Percentiles rank a stretch among this genome's conserved stretches.
Conservation (phyloP, 2,888 invertebrate genomes). For the Andrena camellia region DNA sequence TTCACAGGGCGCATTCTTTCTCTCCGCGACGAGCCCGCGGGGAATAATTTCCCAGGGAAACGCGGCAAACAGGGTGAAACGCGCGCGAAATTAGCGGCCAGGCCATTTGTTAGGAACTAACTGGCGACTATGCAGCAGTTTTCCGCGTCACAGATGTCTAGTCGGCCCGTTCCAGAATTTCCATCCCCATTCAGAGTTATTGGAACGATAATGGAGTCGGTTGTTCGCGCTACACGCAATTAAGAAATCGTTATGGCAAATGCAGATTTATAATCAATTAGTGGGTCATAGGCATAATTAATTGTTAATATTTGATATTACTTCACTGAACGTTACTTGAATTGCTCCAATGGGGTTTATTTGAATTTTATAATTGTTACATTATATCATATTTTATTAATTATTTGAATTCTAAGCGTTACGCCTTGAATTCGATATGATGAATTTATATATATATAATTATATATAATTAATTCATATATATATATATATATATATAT, state of each 20-base stretch:
- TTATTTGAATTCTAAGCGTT: too few relatives aligned
- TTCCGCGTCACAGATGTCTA: conserved; percentile 6
- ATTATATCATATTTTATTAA: too few relatives aligned
- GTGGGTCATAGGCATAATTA: too few relatives aligned
- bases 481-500: too few relatives aligned
- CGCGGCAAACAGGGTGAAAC: conserved; percentile 58
- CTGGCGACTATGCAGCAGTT: conserved; percentile 23
- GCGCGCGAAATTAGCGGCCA: conserved; percentile 52
- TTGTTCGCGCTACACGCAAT: background rate
- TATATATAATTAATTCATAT: too few relatives aligned
- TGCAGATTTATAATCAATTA: background rate
- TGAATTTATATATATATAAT: too few relatives aligned
- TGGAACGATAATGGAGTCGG: background rate
- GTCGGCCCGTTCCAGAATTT: conserved; percentile 11
- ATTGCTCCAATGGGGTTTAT: too few relatives aligned
- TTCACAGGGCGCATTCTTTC: conserved; percentile 63
- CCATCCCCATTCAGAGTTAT: background rate
- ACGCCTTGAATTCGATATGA: too few relatives aligned
- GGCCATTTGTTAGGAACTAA: conserved; percentile 26
- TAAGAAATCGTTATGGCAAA: background rate
- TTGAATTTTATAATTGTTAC: too few relatives aligned
- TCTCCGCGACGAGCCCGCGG: conserved; percentile 45
- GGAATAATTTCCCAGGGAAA: conserved; percentile 62
- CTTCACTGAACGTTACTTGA: too few relatives aligned
- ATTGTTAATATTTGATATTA: too few relatives aligned